Evolutionary conservation across 1,140 invertebrate genomes (phyloP), one percentile per base, ranked within the genome.

Genomic region (Polyergus mexicanus): DNA sequence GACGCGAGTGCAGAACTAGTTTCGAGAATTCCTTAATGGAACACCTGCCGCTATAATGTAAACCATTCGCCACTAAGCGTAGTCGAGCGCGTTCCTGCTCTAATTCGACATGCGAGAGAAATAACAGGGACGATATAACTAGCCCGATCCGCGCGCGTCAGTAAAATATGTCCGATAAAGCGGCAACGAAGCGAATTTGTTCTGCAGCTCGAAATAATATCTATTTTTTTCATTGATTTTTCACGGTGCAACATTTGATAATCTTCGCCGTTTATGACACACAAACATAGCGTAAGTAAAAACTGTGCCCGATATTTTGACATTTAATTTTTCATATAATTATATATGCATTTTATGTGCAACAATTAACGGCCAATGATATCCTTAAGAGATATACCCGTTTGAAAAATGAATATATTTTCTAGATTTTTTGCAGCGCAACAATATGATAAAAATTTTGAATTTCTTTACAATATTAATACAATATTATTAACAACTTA

Each of bases 11-110:
- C 81, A 22, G 10, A 80, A 81, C 80, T 87, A 90, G 80, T 81
- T 80, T 75, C 78, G 32, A 65, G 83, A 83, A 89, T 84, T 84
- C 38, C 63, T 76, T 75, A 84, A 86, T 58, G 72, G 54, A 54
- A 44, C 87, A 89, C 88, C 87, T 89, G 87, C 84, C 58, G 85
- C 63, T 38, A 28, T 56, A 81, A 81, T 86, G 56, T 74, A 85
- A 76, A 38, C 51, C 58, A 81, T 83, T 76, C 62, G 66, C 58
- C 16, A 28, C 58, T 54, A 44, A 84, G 28, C 51, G 60, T 51
- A 19, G 69, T 1, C 16, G 71, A 84, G 62, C 62, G 62, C 71
- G 69, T 76, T 62, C 54, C 78, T 83, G 68, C 51, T 83, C 66
- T 47, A 83, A 72, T 72, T 83, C 38, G 66, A 72, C 28, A 60